A percentile compares a stretch with the other conserved stretches of the same genome.
These are phyloP conservation scores for Muscicapa comitata DNA, from an alignment of 2,797 vertebrate species.

Conservation along the genomic window DNA sequence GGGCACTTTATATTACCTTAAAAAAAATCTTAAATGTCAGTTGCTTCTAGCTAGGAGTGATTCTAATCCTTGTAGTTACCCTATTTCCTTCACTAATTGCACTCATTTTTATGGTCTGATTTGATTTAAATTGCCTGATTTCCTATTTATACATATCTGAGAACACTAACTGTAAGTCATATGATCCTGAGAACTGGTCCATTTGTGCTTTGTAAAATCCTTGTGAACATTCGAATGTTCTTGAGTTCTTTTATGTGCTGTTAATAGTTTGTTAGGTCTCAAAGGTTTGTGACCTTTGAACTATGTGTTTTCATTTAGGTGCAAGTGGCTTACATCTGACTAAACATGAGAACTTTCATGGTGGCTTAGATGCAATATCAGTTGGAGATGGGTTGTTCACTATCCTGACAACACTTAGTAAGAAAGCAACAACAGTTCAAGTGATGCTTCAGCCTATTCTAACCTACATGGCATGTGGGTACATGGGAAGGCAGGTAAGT, in stretches of 20 bases:
- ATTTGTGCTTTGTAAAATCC: not conserved
- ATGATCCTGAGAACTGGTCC: not conserved
- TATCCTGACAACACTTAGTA: slow-evolving; percentile 96
- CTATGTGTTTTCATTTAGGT: slow-evolving; percentile 74
- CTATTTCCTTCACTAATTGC: not conserved
- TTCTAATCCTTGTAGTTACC: not conserved
- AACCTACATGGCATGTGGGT: slow-evolving; percentile 99
- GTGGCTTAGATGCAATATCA: slow-evolving; percentile 96
- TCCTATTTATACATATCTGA: not conserved
- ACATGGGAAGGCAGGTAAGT: slow-evolving; percentile 97
- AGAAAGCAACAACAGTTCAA: slow-evolving; percentile 94
- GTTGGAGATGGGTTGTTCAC: slow-evolving; percentile 97
- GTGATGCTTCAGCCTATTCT: slow-evolving; percentile 98
- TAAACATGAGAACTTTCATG: slow-evolving; percentile 98
- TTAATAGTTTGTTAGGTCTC: not conserved
- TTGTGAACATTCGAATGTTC: not conserved
- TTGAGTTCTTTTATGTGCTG: not conserved
- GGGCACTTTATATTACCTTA: not conserved
- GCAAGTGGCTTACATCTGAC: slow-evolving; percentile 97
- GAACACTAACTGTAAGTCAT: not conserved
- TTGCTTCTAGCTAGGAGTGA: not conserved
- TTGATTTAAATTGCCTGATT: not conserved
- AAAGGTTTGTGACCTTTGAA: not conserved
- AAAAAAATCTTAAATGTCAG: not conserved
- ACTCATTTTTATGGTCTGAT: not conserved